Evolutionary conservation across 2,888 invertebrate genomes (phyloP), one percentile per base, ranked within the genome.

Genomic region (Pseudanteris insignis): DNA sequence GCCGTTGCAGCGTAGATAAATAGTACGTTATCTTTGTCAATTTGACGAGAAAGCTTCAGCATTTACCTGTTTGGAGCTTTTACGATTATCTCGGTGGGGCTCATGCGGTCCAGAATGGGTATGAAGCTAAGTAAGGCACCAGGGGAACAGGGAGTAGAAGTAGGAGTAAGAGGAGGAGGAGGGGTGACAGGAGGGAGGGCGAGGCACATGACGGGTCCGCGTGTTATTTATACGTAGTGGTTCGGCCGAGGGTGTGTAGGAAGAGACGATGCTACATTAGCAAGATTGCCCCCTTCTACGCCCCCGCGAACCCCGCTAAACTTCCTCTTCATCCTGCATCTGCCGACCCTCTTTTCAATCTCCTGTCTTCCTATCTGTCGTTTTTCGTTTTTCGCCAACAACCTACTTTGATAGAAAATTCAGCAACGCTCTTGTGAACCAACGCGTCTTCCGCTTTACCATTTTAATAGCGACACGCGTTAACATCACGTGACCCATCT

Each of bases 251-350:
- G 60, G 61, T 61, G 64, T 65, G 66, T 55, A 68, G 67, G 67
- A 65, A 66, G 70, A 60, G 67, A 61, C 72, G 71, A 66, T 60
- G 72, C 69, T 75, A 73, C 75, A 74, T 75, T 75, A 75, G 75
- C 73, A 72, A 73, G 72, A 75, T 75, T 75, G 73, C 73, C 74
- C 68, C 70, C 65, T 69, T 66, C 68, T 53, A 60, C 32, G 48
- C 54, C 60, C 48, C 44, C 48, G 43, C 37, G 38, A 50, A 60
- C 5, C 34, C 43, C 40, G 34, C 33, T 51, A 32, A 43, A 47
- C 53, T 58, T 53, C 51, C 57, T 60, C 58, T 53, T 57, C 43
- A 50, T 48, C 58, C 55, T 58, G 47, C 50, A 53, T 53, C 40
- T 61, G 47, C 57, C 44, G 48, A 44, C 66, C 50, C 61, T 60